Percentiles rank a stretch among this genome's conserved stretches.
phyloP scores from a whole-genome alignment of 2,888 invertebrate genomes.

The Drosophila fungiperda region DNA sequence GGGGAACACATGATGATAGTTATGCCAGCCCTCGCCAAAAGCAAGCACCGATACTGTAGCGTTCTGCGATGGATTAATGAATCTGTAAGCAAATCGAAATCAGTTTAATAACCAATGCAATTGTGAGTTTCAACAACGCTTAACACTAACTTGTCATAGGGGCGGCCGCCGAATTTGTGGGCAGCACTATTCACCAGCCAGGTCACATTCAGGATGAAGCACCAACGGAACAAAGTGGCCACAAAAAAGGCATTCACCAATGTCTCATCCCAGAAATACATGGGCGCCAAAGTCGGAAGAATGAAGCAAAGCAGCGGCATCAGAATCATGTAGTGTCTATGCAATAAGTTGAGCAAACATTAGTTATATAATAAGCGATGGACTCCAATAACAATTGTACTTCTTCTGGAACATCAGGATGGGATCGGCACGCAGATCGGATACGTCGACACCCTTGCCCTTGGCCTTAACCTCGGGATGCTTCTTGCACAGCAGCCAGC shows the following conservation, averaged over 20 bases:
- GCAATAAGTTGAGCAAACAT: background rate
- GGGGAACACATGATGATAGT: slow-evolving; percentile 93
- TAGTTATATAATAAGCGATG: background rate
- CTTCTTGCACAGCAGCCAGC: slow-evolving; percentile 96
- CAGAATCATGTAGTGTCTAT: slow-evolving; percentile 90
- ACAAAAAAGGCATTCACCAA: slow-evolving; percentile 89
- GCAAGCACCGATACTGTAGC: slow-evolving; percentile 87
- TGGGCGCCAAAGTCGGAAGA: slow-evolving; percentile 91
- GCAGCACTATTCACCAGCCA: slow-evolving; percentile 97
- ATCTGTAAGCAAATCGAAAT: slow-evolving; percentile 76
- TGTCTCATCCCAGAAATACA: slow-evolving; percentile 91
- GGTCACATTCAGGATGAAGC: slow-evolving; percentile 92
- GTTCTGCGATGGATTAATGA: slow-evolving; percentile 90
- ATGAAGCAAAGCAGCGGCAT: slow-evolving; percentile 92
- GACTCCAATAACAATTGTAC: slow-evolving; percentile 86
- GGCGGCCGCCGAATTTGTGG: slow-evolving; percentile 91
- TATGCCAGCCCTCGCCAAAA: slow-evolving; percentile 93
- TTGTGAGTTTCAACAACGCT: background rate
- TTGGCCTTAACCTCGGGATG: slow-evolving; percentile 95
- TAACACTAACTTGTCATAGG: slow-evolving; percentile 89
- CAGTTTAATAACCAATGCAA: background rate
- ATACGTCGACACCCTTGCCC: slow-evolving; percentile 93
- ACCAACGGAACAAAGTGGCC: slow-evolving; percentile 91
- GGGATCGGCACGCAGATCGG: slow-evolving; percentile 92
- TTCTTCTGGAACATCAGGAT: slow-evolving; percentile 95